phyloP scores from a whole-genome alignment of 1,140 invertebrate species.

The Temnothorax nylanderi region DNA sequence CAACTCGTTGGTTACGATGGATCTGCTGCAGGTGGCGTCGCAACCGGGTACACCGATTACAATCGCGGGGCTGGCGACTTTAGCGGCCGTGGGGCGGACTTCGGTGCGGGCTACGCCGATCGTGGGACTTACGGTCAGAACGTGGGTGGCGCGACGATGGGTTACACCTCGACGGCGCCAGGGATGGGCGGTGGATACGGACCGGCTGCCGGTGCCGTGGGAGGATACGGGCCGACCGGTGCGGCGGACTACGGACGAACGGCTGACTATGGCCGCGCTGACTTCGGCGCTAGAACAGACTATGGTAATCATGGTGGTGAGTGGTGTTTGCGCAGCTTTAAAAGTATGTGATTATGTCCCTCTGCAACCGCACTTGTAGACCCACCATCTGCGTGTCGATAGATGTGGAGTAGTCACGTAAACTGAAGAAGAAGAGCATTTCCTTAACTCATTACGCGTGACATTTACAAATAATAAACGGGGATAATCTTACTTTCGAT shows the following conservation, averaged over 20 bases:
- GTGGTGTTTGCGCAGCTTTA: neutral
- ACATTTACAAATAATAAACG: neutral
- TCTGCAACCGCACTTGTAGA: too few relatives aligned
- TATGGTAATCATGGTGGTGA: slow-evolving; percentile 79
- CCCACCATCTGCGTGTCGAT: neutral
- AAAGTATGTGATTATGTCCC: neutral
- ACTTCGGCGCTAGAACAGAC: slow-evolving; percentile 82
- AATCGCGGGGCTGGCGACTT: slow-evolving; percentile 83
- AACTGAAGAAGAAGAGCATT: neutral
- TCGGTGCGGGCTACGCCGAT: slow-evolving; percentile 81
- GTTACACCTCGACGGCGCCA: slow-evolving; percentile 81
- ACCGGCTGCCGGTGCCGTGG: slow-evolving; percentile 79
- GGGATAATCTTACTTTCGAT: neutral
- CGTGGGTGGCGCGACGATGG: slow-evolving; percentile 81
- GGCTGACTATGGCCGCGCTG: slow-evolving; percentile 81
- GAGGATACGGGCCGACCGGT: slow-evolving; percentile 81
- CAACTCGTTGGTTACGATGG: slow-evolving; percentile 82
- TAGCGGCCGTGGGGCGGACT: slow-evolving; percentile 80
- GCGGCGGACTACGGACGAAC: slow-evolving; percentile 82
- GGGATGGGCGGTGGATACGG: slow-evolving; percentile 83
- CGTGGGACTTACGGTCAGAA: slow-evolving; percentile 82
- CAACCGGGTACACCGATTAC: slow-evolving; percentile 83
- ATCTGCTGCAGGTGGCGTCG: slow-evolving; percentile 81
- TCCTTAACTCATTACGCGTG: neutral
- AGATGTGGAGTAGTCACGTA: neutral